Percentiles rank a stretch among this genome's conserved stretches.
phyloP scores from a whole-genome alignment of 2,113 vertebrate species.

The Mirza zaza region DNA sequence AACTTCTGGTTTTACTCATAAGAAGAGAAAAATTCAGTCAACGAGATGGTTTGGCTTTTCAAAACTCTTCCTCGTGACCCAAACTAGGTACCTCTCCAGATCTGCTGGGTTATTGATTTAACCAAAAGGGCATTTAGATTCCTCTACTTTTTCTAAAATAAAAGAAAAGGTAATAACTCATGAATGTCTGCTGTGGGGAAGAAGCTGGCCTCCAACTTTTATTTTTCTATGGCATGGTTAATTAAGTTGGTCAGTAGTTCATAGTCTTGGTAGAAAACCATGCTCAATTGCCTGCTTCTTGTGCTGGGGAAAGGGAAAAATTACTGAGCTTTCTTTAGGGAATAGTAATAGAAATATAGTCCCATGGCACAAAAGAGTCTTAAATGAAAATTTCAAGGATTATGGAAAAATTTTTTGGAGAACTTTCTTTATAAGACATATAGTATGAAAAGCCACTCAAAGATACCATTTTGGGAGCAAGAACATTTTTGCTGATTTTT shows the following conservation, averaged over 20 bases:
- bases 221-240: conserved; percentile 20
- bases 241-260: conserved; percentile 51
- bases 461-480: conserved; percentile 52
- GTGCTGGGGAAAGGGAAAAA: conserved; percentile 41
- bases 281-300: conserved; percentile 54
- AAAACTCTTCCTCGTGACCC: background rate
- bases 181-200: background rate
- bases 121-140: background rate
- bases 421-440: conserved; percentile 47
- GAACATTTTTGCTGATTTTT: conserved; percentile 62
- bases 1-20: background rate
- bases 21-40: background rate
- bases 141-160: background rate
- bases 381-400: conserved; percentile 35
- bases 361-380: background rate
- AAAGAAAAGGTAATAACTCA: background rate
- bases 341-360: conserved; percentile 54
- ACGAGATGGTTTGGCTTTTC: background rate
- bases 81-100: background rate
- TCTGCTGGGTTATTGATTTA: background rate
- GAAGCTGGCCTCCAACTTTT: background rate
- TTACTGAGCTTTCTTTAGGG: conserved; percentile 58
- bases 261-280: conserved; percentile 33
- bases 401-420: conserved; percentile 1
- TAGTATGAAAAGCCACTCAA: conserved; percentile 58